phyloP scores from a whole-genome alignment of 1,140 invertebrate species.

The Drosophila parabipectinata region DNA sequence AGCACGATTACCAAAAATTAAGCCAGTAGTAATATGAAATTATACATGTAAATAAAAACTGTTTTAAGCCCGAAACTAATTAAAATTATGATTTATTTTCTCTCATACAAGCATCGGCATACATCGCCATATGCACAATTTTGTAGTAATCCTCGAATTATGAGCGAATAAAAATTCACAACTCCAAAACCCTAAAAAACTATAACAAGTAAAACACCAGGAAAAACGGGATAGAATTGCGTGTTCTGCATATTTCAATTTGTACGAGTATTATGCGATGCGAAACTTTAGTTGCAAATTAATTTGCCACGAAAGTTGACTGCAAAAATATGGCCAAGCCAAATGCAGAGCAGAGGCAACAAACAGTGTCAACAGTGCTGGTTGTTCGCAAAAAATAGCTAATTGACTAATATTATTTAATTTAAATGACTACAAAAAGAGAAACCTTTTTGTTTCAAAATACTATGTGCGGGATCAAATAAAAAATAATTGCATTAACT shows the following conservation, averaged over 20 bases:
- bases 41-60: constrained; percentile 22
- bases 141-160: constrained; percentile 55
- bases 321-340: constrained; percentile 55
- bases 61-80: constrained; percentile 39
- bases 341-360: constrained; percentile 2
- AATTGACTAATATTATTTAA: neutral
- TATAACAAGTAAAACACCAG: constrained; percentile 2
- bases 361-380: constrained; percentile 47
- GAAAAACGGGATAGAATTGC: constrained; percentile 21
- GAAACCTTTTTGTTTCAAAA: neutral
- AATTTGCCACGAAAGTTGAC: constrained; percentile 77
- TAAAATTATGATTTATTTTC: constrained; percentile 28
- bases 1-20: constrained; percentile 29
- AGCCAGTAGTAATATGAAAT: constrained; percentile 35
- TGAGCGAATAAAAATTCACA: constrained; percentile 34
- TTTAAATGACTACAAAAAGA: neutral
- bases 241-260: constrained; percentile 71
- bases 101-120: constrained; percentile 5
- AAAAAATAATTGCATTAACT: neutral
- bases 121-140: constrained; percentile 48
- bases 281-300: constrained; percentile 80
- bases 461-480: neutral
- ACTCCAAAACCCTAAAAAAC: constrained; percentile 22
- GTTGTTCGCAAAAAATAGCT: neutral
- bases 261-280: constrained; percentile 54